phyloP scores from a whole-genome alignment of 2,888 invertebrate species.

The Corbicula japonica region DNA sequence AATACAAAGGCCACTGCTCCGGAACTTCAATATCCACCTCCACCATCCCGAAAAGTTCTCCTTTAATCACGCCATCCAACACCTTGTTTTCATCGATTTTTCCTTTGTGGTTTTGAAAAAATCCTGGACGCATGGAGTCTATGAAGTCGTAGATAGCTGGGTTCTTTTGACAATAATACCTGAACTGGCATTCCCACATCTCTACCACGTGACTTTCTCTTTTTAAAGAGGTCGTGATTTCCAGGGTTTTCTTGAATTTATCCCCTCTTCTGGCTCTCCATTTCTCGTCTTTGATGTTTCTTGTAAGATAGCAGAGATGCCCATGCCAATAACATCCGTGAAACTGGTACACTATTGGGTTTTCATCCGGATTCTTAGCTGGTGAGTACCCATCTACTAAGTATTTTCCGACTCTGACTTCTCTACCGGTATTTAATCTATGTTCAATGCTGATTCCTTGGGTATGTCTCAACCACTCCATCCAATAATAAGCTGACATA shows the following conservation, averaged over 20 bases:
- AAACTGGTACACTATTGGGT: constrained; percentile 40
- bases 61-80: constrained; percentile 45
- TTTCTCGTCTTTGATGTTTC: constrained; percentile 34
- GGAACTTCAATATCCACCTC: too few relatives aligned
- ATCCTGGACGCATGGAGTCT: too few relatives aligned
- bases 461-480: too few relatives aligned
- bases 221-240: constrained; percentile 34
- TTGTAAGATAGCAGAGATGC: constrained; percentile 38
- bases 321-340: constrained; percentile 58
- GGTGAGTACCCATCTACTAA: constrained; percentile 46
- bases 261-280: too few relatives aligned
- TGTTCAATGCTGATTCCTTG: constrained; percentile 24
- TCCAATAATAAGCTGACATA: too few relatives aligned
- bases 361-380: neutral
- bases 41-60: constrained; percentile 48
- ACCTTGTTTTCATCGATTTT: constrained; percentile 26
- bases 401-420: constrained; percentile 41
- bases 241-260: too few relatives aligned
- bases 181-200: constrained; percentile 55
- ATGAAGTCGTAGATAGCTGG: constrained; percentile 48
- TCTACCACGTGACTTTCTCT: constrained; percentile 29
- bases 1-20: constrained; percentile 30
- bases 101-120: too few relatives aligned
- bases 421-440: constrained; percentile 26
- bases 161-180: constrained; percentile 35